Evolutionary conservation across 2,113 vertebrate species (phyloP), one percentile per base, ranked within the genome.

Genomic region (Ceratotherium simum): DNA sequence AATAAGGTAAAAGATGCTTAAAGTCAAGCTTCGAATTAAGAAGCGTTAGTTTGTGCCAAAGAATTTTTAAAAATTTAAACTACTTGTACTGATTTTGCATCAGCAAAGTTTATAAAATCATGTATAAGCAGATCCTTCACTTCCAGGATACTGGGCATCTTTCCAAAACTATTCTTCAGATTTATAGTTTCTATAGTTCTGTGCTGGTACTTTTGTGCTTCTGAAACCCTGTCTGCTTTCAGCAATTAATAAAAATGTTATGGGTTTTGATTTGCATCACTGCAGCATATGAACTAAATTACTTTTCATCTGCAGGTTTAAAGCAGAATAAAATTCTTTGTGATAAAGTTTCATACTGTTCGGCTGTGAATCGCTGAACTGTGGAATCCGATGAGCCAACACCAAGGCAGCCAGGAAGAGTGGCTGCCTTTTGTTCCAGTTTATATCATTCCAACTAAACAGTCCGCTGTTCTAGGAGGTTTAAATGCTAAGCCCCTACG

Each of bases 221-320:
- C 94, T 93, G 85, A 98, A 98, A 93, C 95, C 69, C 78, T 98
- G 62, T 97, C 96, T 97, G 90, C 96, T 98, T 98, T 98, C 13
- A 16, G 95, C 98, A 99, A 99, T 99, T 99, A 99, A 98, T 98
- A 98, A 98, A 97, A 98, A 98, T 0, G 3, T 98, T 98, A 95
- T 16, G 23, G 90, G 65, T 96, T 98, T 98, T 98, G 90, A 98
- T 98, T 98, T 99, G 98, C 97, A 98, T 98, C 98, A 95, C 92
- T 98, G 96, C 98, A 98, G 94, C 96, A 92, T 98, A 97, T 98
- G 98, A 98, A 98, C 96, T 98, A 98, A 98, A 98, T 98, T 98
- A 98, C 96, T 98, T 98, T 99, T 98, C 97, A 98, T 98, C 95
- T 98, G 96, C 93, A 97, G 94, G 94, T 98, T 98, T 98, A 97